These are phyloP conservation scores for Lacerta viridis DNA, from an alignment of 2,797 vertebrate species.

Conservation along the genomic window DNA sequence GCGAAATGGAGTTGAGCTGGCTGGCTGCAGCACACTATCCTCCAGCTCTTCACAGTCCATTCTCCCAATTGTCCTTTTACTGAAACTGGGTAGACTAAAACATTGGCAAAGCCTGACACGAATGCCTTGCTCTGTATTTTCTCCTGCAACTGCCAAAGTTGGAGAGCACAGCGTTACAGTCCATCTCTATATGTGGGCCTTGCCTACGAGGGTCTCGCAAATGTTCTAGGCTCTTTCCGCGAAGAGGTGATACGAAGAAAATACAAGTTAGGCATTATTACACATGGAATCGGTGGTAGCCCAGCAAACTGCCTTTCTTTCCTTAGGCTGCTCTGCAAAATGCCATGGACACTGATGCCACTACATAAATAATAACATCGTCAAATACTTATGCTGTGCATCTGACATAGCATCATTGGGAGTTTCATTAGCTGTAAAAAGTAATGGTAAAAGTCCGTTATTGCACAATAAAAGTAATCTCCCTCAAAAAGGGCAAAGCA, in stretches of 20 bases:
- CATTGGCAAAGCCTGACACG: constrained; percentile 64
- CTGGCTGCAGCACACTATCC: constrained; percentile 69
- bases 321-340: not conserved
- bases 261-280: constrained; percentile 21
- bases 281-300: too few species aligned
- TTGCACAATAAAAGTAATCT: constrained; percentile 49
- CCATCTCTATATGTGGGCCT: constrained; percentile 32
- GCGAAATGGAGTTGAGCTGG: constrained; percentile 73
- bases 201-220: constrained; percentile 45
- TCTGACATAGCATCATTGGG: constrained; percentile 62
- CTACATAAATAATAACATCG: not conserved
- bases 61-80: constrained; percentile 70
- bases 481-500: constrained; percentile 50
- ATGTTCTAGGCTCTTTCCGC: constrained; percentile 55
- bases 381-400: constrained; percentile 62
- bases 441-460: constrained; percentile 64
- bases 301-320: not conserved
- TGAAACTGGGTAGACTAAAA: constrained; percentile 68
- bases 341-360: not conserved
- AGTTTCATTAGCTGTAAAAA: constrained; percentile 63
- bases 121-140: constrained; percentile 64
- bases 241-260: constrained; percentile 59
- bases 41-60: constrained; percentile 62
- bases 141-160: constrained; percentile 49
- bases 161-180: constrained; percentile 37